Percentiles rank a stretch among this genome's conserved stretches.
These are phyloP conservation scores for Graphium colonna DNA, from an alignment of 2,888 invertebrate species.

Conservation along the genomic window DNA sequence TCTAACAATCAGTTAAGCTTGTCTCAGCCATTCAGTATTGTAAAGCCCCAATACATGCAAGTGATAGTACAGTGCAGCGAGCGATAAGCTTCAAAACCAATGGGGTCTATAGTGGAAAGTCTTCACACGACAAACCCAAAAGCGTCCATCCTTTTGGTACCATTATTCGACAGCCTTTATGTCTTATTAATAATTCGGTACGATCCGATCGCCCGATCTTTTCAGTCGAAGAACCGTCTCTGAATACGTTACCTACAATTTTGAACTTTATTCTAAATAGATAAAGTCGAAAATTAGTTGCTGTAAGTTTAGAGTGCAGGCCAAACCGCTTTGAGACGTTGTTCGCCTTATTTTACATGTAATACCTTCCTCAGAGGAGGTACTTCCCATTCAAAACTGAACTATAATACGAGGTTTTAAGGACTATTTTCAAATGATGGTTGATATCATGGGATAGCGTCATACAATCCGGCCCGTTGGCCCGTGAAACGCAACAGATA, in stretches of 20 bases:
- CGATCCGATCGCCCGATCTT: constrained; percentile 56
- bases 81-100: background rate
- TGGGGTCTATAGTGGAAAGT: background rate
- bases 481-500: constrained; percentile 70
- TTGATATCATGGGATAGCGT: constrained; percentile 50
- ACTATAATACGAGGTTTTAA: constrained; percentile 33
- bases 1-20: no score
- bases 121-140: constrained; percentile 21
- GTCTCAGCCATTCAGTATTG: no score
- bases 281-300: constrained; percentile 10
- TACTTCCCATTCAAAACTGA: constrained; percentile 31
- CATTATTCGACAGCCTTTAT: constrained; percentile 32
- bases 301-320: constrained; percentile 22
- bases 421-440: constrained; percentile 33
- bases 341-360: constrained; percentile 58
- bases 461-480: constrained; percentile 65
- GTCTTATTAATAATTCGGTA: constrained; percentile 59
- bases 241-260: constrained; percentile 36
- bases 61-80: background rate
- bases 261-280: constrained; percentile 32
- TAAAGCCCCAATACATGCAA: background rate
- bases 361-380: constrained; percentile 40
- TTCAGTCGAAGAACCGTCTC: constrained; percentile 31
- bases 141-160: constrained; percentile 22
- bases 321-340: constrained; percentile 51